Evolutionary conservation across 2,797 vertebrate species (phyloP).

Genomic region (Phyllotis vaccarum): DNA sequence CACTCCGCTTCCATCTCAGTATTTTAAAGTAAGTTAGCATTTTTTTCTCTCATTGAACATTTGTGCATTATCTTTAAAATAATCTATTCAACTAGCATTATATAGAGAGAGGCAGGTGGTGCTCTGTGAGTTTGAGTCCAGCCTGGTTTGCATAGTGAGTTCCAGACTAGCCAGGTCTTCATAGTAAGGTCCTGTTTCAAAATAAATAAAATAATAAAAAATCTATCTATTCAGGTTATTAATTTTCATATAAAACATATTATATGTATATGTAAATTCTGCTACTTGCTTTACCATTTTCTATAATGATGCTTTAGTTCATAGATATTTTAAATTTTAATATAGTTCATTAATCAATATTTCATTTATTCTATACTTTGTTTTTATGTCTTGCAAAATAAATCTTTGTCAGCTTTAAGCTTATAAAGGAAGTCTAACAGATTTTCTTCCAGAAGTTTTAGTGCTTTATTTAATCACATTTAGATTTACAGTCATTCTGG

Average conservation of each 20-base stretch:
- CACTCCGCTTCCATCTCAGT: neutral
- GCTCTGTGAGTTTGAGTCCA: neutral
- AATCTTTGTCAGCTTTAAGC: constrained; percentile 7
- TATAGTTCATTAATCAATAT: neutral
- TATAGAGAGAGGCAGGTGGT: neutral
- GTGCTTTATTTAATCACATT: constrained; percentile 67
- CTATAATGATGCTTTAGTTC: constrained; percentile 22
- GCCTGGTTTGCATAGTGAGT: neutral
- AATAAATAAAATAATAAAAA: neutral
- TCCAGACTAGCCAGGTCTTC: neutral
- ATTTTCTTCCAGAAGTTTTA: constrained; percentile 65
- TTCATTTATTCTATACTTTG: constrained; percentile 49
- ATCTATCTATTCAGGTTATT: neutral
- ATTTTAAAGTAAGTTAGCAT: neutral
- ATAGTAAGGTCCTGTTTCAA: neutral
- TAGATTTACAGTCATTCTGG: constrained; percentile 68
- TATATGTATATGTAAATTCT: neutral
- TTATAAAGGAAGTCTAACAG: constrained; percentile 54
- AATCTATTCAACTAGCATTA: neutral
- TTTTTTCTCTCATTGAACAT: neutral
- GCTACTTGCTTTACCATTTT: constrained; percentile 19
- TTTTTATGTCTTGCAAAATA: constrained; percentile 56
- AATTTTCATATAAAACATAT: neutral
- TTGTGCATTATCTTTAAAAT: constrained; percentile 18
- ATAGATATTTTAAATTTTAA: constrained; percentile 56